Percentiles rank a stretch among this genome's conserved stretches.
phyloP scores from a whole-genome alignment of 2,888 invertebrate genomes.

The Abrostola tripartita region DNA sequence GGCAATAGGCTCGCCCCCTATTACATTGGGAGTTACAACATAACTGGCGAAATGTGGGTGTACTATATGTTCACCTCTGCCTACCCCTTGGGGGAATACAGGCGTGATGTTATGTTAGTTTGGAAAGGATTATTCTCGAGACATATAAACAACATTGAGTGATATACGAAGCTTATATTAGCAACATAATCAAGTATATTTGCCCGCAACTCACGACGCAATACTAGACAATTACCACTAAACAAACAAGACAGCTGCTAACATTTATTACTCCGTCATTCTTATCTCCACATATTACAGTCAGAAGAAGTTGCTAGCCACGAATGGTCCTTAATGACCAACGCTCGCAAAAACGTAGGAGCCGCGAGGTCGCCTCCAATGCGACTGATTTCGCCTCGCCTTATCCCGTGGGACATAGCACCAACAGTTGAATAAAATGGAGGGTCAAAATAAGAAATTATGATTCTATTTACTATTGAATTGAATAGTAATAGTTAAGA shows the following conservation, averaged over 20 bases:
- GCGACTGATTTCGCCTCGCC: conserved; percentile 69
- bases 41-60: too few relatives aligned
- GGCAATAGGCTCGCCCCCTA: too few relatives aligned
- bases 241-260: conserved; percentile 50
- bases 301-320: conserved; percentile 70
- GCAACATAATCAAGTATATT: conserved; percentile 14
- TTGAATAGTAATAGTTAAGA: background rate
- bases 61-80: too few relatives aligned
- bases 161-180: conserved; percentile 3
- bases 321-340: conserved; percentile 82
- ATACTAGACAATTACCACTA: conserved; percentile 19
- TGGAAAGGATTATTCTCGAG: too few relatives aligned
- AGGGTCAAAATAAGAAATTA: conserved; percentile 46
- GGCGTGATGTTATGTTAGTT: too few relatives aligned
- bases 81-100: too few relatives aligned
- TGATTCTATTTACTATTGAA: conserved; percentile 16
- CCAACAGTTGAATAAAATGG: conserved; percentile 46
- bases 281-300: conserved; percentile 62
- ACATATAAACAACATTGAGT: background rate
- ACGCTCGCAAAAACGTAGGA: conserved; percentile 73
- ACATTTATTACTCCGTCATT: conserved; percentile 46
- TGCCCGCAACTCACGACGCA: conserved; percentile 1
- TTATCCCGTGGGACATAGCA: conserved; percentile 66
- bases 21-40: too few relatives aligned
- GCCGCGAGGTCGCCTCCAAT: conserved; percentile 62